These are phyloP conservation scores for Drosophila formosana DNA, from an alignment of 2,888 invertebrate genomes.

Conservation along the genomic window DNA sequence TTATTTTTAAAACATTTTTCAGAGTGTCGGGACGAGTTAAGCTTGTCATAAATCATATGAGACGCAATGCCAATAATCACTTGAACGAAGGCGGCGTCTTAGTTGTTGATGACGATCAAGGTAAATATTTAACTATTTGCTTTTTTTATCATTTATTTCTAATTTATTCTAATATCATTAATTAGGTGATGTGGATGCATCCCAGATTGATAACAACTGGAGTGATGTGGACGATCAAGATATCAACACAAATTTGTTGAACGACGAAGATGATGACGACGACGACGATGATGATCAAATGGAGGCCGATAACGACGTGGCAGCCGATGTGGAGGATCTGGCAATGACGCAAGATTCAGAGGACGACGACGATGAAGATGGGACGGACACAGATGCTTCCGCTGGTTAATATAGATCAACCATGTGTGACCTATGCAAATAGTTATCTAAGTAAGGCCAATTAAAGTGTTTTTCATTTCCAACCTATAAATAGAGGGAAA, in stretches of 20 bases:
- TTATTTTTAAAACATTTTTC: conserved; percentile 44
- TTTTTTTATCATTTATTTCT: not conserved
- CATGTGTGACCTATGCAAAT: conserved; percentile 10
- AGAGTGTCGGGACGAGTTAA: conserved; percentile 84
- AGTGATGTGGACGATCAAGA: conserved; percentile 62
- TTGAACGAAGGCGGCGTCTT: conserved; percentile 80
- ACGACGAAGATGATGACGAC: conserved; percentile 41
- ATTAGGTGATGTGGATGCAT: conserved; percentile 46
- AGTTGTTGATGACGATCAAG: conserved; percentile 80
- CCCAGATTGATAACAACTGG: conserved; percentile 46
- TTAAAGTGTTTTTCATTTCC: not conserved
- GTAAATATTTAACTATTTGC: conserved; percentile 50
- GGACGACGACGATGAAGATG: conserved; percentile 56
- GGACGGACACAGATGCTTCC: conserved; percentile 50
- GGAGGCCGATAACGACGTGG: conserved; percentile 71
- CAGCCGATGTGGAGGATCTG: conserved; percentile 61
- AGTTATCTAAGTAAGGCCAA: conserved; percentile 24
- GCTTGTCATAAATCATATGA: conserved; percentile 84
- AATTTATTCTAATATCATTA: not conserved
- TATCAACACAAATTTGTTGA: conserved; percentile 13
- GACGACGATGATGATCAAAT: conserved; percentile 41
- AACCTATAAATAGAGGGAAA: conserved; percentile 25
- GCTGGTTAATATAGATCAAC: conserved; percentile 25
- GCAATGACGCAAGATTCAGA: conserved; percentile 51
- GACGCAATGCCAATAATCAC: conserved; percentile 79